These are phyloP conservation scores for Poeciliopsis turrubarensis DNA, from an alignment of 2,113 vertebrate genomes.

Conservation along the genomic window DNA sequence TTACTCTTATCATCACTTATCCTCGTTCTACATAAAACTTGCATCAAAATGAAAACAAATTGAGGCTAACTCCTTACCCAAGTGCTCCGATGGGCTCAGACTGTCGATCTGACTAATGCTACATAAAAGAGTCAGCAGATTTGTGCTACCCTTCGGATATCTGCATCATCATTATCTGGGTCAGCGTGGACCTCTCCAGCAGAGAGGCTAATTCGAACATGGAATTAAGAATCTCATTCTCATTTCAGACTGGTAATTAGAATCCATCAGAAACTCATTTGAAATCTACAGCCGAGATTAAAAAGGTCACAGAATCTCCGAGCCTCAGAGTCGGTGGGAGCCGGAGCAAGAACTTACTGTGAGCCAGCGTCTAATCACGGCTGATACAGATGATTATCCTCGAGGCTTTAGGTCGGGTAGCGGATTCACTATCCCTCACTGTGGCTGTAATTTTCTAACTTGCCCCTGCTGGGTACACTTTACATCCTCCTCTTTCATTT, in stretches of 20 bases:
- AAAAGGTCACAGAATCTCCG: constrained; percentile 35
- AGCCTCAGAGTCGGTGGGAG: constrained; percentile 2
- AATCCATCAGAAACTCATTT: constrained; percentile 43
- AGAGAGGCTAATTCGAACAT: constrained; percentile 16
- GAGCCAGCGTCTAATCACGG: constrained; percentile 29
- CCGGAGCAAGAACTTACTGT: constrained; percentile 27
- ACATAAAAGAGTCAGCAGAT: constrained; percentile 19
- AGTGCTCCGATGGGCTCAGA: neutral
- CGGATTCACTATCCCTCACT: neutral
- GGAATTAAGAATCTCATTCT: constrained; percentile 31
- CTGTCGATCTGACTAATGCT: neutral
- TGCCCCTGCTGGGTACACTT: neutral
- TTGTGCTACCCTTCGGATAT: neutral
- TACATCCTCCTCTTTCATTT: neutral
- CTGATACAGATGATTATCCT: constrained; percentile 29
- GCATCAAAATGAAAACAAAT: neutral
- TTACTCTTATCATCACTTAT: neutral
- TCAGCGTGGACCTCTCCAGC: constrained; percentile 13
- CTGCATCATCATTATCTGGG: constrained; percentile 30
- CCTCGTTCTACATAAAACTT: neutral
- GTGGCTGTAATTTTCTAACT: constrained; percentile 14
- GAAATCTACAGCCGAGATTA: constrained; percentile 39
- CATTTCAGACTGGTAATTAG: constrained; percentile 28
- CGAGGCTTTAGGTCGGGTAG: neutral
- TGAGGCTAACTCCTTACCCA: neutral